These are phyloP conservation scores for Agrypnia vestita DNA, from an alignment of 1,140 invertebrate species.

Conservation along the genomic window DNA sequence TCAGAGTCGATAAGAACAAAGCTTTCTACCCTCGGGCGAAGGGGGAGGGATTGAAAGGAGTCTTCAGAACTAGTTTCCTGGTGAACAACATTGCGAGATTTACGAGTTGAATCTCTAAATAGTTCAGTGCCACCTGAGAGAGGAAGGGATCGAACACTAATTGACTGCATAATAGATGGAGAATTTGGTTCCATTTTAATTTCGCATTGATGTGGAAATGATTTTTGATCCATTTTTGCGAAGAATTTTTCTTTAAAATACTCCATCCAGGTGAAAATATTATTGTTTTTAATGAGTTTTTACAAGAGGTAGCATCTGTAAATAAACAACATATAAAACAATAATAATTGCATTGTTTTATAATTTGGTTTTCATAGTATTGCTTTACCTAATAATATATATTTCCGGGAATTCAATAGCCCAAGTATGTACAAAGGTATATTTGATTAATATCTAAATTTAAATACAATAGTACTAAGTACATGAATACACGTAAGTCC, in stretches of 20 bases:
- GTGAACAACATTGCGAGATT: not conserved
- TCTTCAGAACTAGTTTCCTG: constrained; percentile 15
- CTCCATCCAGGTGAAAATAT: constrained; percentile 39
- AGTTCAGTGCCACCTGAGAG: constrained; percentile 22
- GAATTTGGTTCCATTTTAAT: constrained; percentile 38
- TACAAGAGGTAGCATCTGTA: constrained; percentile 6
- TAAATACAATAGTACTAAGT: no score
- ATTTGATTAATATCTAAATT: constrained; percentile 22
- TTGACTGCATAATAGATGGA: constrained; percentile 42
- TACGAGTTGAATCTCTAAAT: constrained; percentile 6
- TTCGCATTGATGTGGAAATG: constrained; percentile 15
- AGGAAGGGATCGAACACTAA: constrained; percentile 8
- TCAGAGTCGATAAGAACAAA: constrained; percentile 75
- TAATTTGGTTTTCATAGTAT: not conserved
- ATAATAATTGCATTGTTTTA: not conserved
- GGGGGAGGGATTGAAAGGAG: constrained; percentile 50
- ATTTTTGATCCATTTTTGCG: constrained; percentile 43
- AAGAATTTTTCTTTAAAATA: constrained; percentile 27
- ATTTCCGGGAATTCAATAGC: not conserved
- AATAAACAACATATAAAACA: not conserved
- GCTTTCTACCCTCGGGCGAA: constrained; percentile 62
- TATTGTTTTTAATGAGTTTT: not conserved
- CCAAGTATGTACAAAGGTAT: constrained; percentile 18
- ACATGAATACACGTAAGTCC: no score
- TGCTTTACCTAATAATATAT: not conserved